These are phyloP conservation scores for Zosterops borbonicus DNA, from an alignment of 2,113 vertebrate species.

Conservation along the genomic window DNA sequence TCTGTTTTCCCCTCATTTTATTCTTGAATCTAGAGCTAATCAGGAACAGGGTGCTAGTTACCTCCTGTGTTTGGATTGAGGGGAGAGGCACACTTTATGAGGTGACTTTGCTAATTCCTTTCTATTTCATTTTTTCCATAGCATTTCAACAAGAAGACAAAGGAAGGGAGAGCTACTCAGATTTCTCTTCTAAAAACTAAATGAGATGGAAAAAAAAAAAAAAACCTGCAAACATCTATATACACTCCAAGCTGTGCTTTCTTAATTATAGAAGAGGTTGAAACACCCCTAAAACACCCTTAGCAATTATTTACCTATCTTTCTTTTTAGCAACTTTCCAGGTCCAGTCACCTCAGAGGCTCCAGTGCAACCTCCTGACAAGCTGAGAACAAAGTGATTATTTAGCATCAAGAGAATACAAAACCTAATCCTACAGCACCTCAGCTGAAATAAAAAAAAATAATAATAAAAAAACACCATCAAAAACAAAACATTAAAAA, in stretches of 20 bases:
- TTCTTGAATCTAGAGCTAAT: neutral
- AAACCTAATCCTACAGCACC: neutral
- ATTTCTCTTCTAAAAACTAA: neutral
- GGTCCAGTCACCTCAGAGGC: slow-evolving; percentile 14
- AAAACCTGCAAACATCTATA: slow-evolving; percentile 46
- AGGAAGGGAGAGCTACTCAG: neutral
- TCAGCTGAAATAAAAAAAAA: neutral
- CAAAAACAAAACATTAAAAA: neutral
- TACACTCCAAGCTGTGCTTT: slow-evolving; percentile 34
- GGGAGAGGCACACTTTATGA: neutral
- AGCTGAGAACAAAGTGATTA: slow-evolving; percentile 49
- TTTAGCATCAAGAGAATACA: slow-evolving; percentile 22
- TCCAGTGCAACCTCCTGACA: slow-evolving; percentile 14
- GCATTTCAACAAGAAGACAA: neutral
- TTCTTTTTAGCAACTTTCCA: slow-evolving; percentile 33
- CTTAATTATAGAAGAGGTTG: slow-evolving; percentile 44
- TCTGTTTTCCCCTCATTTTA: neutral
- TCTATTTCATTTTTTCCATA: neutral
- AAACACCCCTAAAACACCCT: slow-evolving; percentile 30
- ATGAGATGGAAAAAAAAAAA: neutral
- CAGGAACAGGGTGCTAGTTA: neutral
- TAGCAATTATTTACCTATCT: slow-evolving; percentile 30
- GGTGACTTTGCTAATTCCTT: neutral
- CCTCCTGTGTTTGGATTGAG: neutral
- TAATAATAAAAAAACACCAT: neutral